Base-by-base conservation (phyloP, 2,888 invertebrate genomes). In the Heteromurus nitidus region DNA sequence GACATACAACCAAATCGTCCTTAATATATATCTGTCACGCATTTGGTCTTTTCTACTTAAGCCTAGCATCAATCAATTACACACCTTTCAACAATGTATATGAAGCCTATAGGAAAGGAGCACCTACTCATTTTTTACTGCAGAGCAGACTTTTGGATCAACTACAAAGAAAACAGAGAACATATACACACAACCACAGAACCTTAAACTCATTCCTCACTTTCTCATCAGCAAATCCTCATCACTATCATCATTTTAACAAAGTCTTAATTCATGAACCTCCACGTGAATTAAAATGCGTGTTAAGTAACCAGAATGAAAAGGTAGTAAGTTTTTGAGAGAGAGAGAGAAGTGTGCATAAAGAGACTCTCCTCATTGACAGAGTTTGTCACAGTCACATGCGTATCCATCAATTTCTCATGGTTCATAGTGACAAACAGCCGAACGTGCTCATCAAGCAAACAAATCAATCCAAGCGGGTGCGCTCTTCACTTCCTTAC, bases 11-110 rank as follows among this genome's bases (percentile, higher is more conserved):
- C 13, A 36, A 20, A 9, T 1, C 20, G 50, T 50, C 50, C 50
- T 50, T 50, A 50, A 50, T 50, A 50, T 20, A 20, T 50, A n/a
- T 20, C 50, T 50, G 50, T 50, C 50, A 50, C 50, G 50, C 50
- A 20, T 50, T 20, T 16, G 50, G 18, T 50, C 11, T 47, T 13
- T 47, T n/a, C 47, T n/a, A 47, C n/a, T 47, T n/a, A 47, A n/a
- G 7, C 50, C n/a, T 18, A n/a, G n/a, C 50, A 50, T 18, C 50
- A 50, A 50, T 50, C 50, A 50, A 50, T 50, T 50, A 50, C 50
- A 50, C 20, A 50, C 50, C 9, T 50, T 20, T 50, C 50, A 18
- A 20, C 50, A 20, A 50, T 36, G 7, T 9, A 36, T 13, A 36
- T n/a, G n/a, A n/a, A n/a, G n/a, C 36, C 36, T 9, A 36, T 36